Percentiles rank a stretch among this genome's conserved stretches.
These are phyloP conservation scores for Tethea ocularis DNA, from an alignment of 2,888 invertebrate species.

Conservation along the genomic window DNA sequence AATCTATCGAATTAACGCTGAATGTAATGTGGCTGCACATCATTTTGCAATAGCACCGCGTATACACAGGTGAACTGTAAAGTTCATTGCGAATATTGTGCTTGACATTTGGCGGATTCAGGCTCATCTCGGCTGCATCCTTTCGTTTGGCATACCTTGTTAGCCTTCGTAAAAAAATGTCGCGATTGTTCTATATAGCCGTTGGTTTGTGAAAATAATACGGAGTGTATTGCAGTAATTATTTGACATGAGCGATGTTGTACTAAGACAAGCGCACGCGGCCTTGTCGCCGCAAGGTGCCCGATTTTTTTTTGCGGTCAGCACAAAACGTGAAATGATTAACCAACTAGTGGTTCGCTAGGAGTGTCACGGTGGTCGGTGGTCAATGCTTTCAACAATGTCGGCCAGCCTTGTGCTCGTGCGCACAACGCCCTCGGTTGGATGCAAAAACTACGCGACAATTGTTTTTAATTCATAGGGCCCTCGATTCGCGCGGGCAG, in stretches of 20 bases:
- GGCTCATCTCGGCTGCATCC: slow-evolving; percentile 67
- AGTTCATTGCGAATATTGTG: slow-evolving; percentile 59
- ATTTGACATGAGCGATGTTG: slow-evolving; percentile 61
- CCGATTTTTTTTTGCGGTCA: slow-evolving; percentile 73
- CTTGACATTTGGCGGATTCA: slow-evolving; percentile 65
- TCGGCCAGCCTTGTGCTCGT: slow-evolving; percentile 49
- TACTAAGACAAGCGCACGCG: slow-evolving; percentile 60
- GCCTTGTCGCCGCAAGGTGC: slow-evolving; percentile 71
- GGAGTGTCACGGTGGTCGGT: slow-evolving; percentile 55
- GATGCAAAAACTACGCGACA: slow-evolving; percentile 29
- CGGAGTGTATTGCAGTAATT: slow-evolving; percentile 52
- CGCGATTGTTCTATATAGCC: slow-evolving; percentile 49
- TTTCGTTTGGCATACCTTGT: slow-evolving; percentile 66
- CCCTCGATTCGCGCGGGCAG: slow-evolving; percentile 25
- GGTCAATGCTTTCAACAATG: slow-evolving; percentile 56
- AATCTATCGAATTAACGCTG: slow-evolving; percentile 10
- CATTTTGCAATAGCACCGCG: slow-evolving; percentile 31
- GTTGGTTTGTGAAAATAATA: slow-evolving; percentile 24
- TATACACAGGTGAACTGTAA: slow-evolving; percentile 43
- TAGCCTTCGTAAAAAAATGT: slow-evolving; percentile 68
- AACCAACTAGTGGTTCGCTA: slow-evolving; percentile 52
- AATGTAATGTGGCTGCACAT: slow-evolving; percentile 7
- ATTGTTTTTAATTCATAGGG: slow-evolving; percentile 24
- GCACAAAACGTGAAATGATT: slow-evolving; percentile 66
- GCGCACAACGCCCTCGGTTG: slow-evolving; percentile 19